Evolutionary conservation across 2,113 vertebrate species (phyloP).

Genomic region (Pachyramphus minor): DNA sequence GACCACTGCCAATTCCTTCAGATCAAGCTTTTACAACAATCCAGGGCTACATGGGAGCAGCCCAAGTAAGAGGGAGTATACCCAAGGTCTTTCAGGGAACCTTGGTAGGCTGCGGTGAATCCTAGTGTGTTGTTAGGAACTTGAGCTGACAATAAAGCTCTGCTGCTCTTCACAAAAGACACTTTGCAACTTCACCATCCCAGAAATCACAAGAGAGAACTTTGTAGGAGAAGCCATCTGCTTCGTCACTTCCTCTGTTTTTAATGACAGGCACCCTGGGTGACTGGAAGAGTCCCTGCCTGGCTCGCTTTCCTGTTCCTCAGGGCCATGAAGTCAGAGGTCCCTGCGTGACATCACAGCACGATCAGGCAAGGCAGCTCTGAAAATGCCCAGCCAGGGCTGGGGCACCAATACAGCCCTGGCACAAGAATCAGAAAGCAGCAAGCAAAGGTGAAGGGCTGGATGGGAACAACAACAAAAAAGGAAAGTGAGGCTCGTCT

Average conservation of each 20-base stretch:
- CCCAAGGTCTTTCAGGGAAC: background rate
- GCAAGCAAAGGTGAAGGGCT: background rate
- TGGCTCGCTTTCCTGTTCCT: background rate
- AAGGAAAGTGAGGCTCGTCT: background rate
- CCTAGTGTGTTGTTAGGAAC: background rate
- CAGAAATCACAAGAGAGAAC: background rate
- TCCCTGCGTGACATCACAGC: background rate
- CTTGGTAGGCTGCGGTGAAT: background rate
- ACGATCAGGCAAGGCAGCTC: background rate
- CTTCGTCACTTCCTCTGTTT: background rate
- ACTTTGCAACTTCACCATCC: background rate
- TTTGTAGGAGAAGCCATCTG: background rate
- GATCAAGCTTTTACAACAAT: background rate
- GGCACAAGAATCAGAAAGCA: background rate
- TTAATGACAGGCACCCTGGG: background rate
- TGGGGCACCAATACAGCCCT: accelerated
- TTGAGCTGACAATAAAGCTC: background rate
- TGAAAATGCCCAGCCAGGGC: background rate
- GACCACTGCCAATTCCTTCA: background rate
- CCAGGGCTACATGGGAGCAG: background rate
- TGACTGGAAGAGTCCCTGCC: background rate
- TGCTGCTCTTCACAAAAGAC: background rate
- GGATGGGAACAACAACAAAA: background rate
- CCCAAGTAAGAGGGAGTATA: background rate
- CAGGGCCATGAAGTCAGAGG: background rate